Evolutionary conservation across 2,113 vertebrate species (phyloP), one percentile per base, ranked within the genome.

Genomic region (Cephalopholis sonnerati): DNA sequence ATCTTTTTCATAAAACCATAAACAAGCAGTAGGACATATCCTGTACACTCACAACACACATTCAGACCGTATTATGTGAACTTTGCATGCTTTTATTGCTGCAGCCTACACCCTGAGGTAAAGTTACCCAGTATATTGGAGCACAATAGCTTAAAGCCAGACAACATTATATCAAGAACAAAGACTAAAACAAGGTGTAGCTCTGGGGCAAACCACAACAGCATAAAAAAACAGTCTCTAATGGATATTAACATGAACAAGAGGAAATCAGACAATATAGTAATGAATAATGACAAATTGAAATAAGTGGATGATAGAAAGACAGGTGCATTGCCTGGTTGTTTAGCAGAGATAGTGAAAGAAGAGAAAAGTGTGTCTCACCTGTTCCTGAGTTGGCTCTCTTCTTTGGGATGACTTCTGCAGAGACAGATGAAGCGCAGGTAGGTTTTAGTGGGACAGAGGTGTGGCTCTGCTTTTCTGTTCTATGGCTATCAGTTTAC

Each of bases 351-450:
- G 41, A 24, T 7, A 59, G 61, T 7, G 3, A 68, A 24, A 20
- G 12, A 41, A 12, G 0, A 10, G 7, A 8, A n/a, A n/a, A 25
- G n/a, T 18, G 44, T 62, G 15, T 81, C 92, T 92, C 81, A 96
- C 96, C 95, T 90, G 68, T 87, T 2, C 77, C 87, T 1, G 95
- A 95, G 83, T 87, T 92, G 64, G 91, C 83, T 86, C 92, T 93
- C 79, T 91, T 95, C 91, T 96, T 96, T 70, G 93, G 95, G 64
- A 83, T 64, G 80, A 94, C 89, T 77, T 90, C 95, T 96, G 93
- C 62, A 74, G 81, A 71, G 51, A 91, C 55, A 81, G 51, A 84
- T 72, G 63, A 84, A 77, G 65, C 2, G 58, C 75, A 92, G 87
- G 85, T 87, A 58, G 87, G 69, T 71, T 89, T 78, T 51, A 79